Conservation (phyloP, 2,888 invertebrate genomes). For the Pasiphila rectangulata region DNA sequence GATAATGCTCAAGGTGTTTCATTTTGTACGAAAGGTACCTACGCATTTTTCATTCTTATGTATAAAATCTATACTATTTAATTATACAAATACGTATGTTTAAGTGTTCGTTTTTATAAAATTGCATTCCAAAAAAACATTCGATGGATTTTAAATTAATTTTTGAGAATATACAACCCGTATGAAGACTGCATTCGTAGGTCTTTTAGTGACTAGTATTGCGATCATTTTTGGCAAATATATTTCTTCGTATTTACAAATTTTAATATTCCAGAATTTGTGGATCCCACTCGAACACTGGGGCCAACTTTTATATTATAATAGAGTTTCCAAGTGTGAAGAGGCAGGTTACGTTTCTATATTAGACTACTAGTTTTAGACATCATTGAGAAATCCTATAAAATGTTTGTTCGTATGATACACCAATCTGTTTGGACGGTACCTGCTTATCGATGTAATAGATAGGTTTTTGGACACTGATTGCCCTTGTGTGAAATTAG, state of each 20-base stretch:
- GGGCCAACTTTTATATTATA: constrained; percentile 75
- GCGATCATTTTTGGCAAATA: constrained; percentile 57
- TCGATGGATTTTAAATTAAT: constrained; percentile 55
- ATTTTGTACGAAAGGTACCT: constrained; percentile 66
- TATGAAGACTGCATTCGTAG: constrained; percentile 70
- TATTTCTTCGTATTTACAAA: constrained; percentile 54
- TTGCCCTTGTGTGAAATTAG: constrained; percentile 44
- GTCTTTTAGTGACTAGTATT: constrained; percentile 60
- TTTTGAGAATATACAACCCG: constrained; percentile 66
- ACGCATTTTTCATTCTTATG: constrained; percentile 48
- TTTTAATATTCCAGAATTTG: constrained; percentile 64
- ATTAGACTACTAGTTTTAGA: constrained; percentile 27
- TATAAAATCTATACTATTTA: constrained; percentile 35
- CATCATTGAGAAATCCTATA: constrained; percentile 15
- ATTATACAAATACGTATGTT: constrained; percentile 35
- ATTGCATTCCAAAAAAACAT: constrained; percentile 64
- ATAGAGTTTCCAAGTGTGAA: constrained; percentile 39
- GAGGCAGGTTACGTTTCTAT: constrained; percentile 25
- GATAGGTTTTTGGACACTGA: constrained; percentile 42
- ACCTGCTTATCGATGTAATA: constrained; percentile 68
- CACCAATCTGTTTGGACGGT: constrained; percentile 62
- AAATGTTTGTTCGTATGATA: constrained; percentile 33
- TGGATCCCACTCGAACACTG: constrained; percentile 70
- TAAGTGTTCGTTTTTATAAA: constrained; percentile 58
- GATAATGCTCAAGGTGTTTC: constrained; percentile 76